Evolutionary conservation across 2,888 invertebrate species (phyloP), one percentile per base, ranked within the genome.

Genomic region (Muscina levida): DNA sequence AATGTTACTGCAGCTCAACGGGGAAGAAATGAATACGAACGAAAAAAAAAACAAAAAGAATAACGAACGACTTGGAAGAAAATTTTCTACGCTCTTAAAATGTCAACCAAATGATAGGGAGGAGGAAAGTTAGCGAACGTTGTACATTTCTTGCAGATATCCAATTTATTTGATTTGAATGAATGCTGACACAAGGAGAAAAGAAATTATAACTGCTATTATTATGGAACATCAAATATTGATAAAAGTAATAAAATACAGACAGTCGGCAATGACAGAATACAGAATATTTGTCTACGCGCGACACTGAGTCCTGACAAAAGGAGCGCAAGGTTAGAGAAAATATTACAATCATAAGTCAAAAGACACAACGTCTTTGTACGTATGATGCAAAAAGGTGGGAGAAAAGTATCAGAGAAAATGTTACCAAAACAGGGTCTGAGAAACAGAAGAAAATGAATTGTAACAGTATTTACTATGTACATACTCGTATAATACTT

Each of bases 121-220:
- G 8, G 8, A 31, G n/a, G n/a, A n/a, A n/a, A n/a, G n/a, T n/a
- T n/a, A n/a, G 31, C 37, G 70, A 44, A 53, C 70, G 19, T 10
- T 42, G 24, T n/a, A 19, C 42, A 11, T 22, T 62, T 22, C 48
- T 67, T 48, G 65, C 51, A 72, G 22, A 78, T 22, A 42, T 80
- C 70, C 78, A 80, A 82, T 82, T 82, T 80, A 51, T 79, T 82
- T 83, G 79, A 82, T 80, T 72, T 72, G 73, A 82, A 83, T 82
- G 72, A 79, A 82, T 80, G 76, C 83, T 76, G 80, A 80, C 82
- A 80, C 73, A 76, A 67, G n/a, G 31, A 31, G 56, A 56, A 59
- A 57, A 19, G 62, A 62, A 71, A 74, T 74, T 77, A 81, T 77
- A 24, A n/a, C 39, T 42, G 15, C 10, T 62, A 19, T 62, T 62